phyloP scores from a whole-genome alignment of 2,797 vertebrate genomes.

The Rhabdophis nuchalis region DNA sequence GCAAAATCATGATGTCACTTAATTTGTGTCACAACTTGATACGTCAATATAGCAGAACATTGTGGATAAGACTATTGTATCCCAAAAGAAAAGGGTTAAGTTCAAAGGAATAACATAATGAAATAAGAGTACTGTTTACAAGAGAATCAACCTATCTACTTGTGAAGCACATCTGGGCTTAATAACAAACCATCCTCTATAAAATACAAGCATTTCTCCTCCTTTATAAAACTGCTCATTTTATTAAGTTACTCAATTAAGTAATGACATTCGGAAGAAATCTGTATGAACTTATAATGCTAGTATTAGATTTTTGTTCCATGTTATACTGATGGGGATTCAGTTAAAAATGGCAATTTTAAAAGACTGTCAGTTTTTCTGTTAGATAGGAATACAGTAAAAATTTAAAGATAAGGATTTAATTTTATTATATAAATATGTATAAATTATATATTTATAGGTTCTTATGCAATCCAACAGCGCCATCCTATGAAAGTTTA shows the following conservation, averaged over 20 bases:
- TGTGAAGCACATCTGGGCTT: rapidly evolving
- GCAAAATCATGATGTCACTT: neutral
- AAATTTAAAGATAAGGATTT: neutral
- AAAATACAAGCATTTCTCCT: rapidly evolving
- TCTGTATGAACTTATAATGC: neutral
- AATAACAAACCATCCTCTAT: neutral
- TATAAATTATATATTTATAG: neutral
- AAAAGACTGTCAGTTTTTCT: neutral
- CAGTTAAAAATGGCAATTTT: neutral
- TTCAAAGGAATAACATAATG: neutral
- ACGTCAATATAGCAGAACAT: neutral
- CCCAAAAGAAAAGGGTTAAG: neutral
- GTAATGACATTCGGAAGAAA: neutral
- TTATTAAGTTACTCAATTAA: neutral
- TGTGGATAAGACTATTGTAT: neutral
- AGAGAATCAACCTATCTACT: neutral
- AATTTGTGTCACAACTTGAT: neutral
- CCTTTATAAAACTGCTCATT: rapidly evolving
- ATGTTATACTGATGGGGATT: neutral
- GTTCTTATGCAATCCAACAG: neutral
- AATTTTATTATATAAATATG: too few relatives aligned
- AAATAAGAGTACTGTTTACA: neutral
- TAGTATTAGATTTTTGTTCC: neutral
- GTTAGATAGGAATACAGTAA: neutral
- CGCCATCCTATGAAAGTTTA: neutral